A percentile compares a stretch with the other conserved stretches of the same genome.
Evolutionary conservation across 2,797 vertebrate genomes (phyloP).

Genomic region (Falco concolor): DNA sequence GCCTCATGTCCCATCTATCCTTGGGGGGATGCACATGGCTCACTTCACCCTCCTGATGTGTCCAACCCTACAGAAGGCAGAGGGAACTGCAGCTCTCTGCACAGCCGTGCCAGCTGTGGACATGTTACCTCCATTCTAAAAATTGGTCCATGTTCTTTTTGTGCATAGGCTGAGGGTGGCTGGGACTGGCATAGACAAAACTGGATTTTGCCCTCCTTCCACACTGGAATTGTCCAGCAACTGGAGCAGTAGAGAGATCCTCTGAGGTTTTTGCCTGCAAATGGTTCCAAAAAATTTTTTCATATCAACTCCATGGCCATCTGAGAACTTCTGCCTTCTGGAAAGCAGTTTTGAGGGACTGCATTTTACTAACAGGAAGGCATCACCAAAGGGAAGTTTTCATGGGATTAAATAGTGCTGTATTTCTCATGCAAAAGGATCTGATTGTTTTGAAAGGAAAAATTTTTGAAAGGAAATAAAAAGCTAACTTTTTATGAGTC

Average conservation of each 20-base stretch:
- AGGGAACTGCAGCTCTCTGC: neutral
- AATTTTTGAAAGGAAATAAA: neutral
- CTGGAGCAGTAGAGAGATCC: neutral
- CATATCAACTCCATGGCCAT: neutral
- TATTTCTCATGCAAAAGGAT: neutral
- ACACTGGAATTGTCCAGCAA: neutral
- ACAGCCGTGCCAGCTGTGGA: neutral
- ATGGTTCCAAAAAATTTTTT: neutral
- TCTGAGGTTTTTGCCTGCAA: neutral
- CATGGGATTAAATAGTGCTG: neutral
- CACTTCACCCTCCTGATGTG: neutral
- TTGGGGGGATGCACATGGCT: fast-evolving
- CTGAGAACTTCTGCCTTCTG: neutral
- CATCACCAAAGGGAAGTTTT: neutral
- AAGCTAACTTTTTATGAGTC: neutral
- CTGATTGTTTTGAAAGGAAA: neutral
- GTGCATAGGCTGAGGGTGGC: neutral
- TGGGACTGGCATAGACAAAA: neutral
- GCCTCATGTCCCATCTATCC: neutral
- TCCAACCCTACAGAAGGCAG: neutral
- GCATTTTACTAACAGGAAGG: neutral
- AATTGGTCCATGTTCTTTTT: neutral
- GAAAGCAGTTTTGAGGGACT: neutral
- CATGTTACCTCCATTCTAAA: neutral
- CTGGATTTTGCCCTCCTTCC: neutral